Percentiles rank a stretch among this genome's conserved stretches.
Conservation (phyloP, 1,140 invertebrate species). For the Dinothrombium tinctorium region DNA sequence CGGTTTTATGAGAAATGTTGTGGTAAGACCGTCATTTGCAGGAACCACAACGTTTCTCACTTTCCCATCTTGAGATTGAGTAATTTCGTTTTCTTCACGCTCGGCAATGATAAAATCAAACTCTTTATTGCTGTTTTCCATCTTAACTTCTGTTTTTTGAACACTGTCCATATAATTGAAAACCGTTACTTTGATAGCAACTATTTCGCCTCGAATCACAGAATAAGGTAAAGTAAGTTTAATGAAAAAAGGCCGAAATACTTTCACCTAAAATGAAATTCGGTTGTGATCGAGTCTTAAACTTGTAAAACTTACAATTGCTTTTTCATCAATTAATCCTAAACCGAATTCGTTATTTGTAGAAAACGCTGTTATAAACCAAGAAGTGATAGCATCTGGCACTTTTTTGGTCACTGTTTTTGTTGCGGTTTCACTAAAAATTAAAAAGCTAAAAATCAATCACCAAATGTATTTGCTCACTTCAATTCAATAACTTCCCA, state of each 20-base stretch:
- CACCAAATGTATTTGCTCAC: conserved; percentile 8
- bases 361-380: conserved; percentile 77
- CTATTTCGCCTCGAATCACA: conserved; percentile 65
- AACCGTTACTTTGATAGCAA: conserved; percentile 67
- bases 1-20: conserved; percentile 56
- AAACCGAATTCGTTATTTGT: conserved; percentile 57
- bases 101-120: conserved; percentile 51
- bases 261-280: conserved; percentile 32
- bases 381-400: conserved; percentile 74
- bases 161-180: conserved; percentile 70
- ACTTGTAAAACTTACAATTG: neutral
- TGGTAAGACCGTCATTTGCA: conserved; percentile 36
- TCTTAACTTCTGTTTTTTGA: conserved; percentile 46
- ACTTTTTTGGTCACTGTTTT: conserved; percentile 29
- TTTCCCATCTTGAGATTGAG: conserved; percentile 14
- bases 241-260: conserved; percentile 70
- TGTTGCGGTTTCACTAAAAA: neutral
- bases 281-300: neutral
- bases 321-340: conserved; percentile 34
- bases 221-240: conserved; percentile 64
- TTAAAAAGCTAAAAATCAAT: neutral
- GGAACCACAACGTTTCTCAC: conserved; percentile 36
- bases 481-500: conserved; percentile 18
- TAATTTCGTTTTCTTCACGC: conserved; percentile 34
- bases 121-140: conserved; percentile 48